Evolutionary conservation across 1,140 invertebrate genomes (phyloP).

Genomic region (Hycleus phaleratus): DNA sequence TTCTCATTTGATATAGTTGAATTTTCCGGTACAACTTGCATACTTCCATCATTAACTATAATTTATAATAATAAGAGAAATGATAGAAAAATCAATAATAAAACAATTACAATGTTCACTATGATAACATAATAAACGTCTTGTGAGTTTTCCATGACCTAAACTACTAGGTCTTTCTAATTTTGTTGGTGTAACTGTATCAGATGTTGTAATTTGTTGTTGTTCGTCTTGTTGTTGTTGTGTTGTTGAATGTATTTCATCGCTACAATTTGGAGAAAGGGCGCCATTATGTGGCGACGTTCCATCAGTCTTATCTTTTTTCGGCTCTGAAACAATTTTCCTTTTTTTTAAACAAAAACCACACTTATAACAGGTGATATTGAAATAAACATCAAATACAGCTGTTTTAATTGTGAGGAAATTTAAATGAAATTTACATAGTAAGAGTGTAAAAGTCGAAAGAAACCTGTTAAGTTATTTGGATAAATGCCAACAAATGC

Average conservation of each 20-base stretch:
- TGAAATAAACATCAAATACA: too few relatives aligned
- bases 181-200: slow-evolving; percentile 43
- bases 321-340: slow-evolving; percentile 66
- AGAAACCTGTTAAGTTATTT: too few relatives aligned
- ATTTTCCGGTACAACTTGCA: slow-evolving; percentile 44
- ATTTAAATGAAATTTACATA: too few relatives aligned
- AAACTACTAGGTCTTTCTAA: slow-evolving; percentile 66
- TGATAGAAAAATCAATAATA: too few relatives aligned
- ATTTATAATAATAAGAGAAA: not conserved
- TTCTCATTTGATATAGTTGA: slow-evolving; percentile 44
- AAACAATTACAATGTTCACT: slow-evolving; percentile 56
- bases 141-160: slow-evolving; percentile 60
- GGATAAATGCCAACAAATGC: too few relatives aligned
- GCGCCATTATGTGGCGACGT: slow-evolving; percentile 54
- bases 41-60: slow-evolving; percentile 47
- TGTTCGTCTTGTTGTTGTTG: not conserved
- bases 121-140: slow-evolving; percentile 64
- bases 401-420: too few relatives aligned
- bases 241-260: too few relatives aligned
- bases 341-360: not conserved
- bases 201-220: slow-evolving; percentile 41
- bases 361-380: too few relatives aligned
- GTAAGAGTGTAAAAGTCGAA: too few relatives aligned
- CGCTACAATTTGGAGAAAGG: slow-evolving; percentile 47
- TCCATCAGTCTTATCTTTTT: slow-evolving; percentile 84